These are phyloP conservation scores for Tachina grossa DNA, from an alignment of 2,888 invertebrate genomes.

Conservation along the genomic window DNA sequence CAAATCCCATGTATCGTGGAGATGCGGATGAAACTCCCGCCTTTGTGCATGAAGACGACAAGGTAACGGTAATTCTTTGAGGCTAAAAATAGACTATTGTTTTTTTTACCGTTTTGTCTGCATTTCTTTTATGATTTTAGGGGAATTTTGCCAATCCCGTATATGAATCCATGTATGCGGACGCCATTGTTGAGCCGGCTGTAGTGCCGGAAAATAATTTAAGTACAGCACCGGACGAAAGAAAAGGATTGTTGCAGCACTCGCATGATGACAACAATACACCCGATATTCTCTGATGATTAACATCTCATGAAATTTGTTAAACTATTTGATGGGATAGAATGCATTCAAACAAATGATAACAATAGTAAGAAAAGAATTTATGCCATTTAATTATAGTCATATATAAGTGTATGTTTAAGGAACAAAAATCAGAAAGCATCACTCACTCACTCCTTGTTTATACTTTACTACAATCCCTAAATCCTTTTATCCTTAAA, in stretches of 20 bases:
- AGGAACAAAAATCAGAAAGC: conserved; percentile 16
- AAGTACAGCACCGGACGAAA: conserved; percentile 83
- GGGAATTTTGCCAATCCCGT: conserved; percentile 94
- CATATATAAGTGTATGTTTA: conserved; percentile 59
- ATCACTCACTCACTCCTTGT: conserved; percentile 1
- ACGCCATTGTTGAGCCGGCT: conserved; percentile 78
- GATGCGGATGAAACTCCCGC: conserved; percentile 87
- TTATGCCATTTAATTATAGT: conserved; percentile 71
- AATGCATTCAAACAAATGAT: conserved; percentile 28
- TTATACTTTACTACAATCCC: not conserved
- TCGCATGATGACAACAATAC: conserved; percentile 83
- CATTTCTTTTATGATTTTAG: conserved; percentile 75
- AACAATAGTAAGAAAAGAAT: conserved; percentile 60
- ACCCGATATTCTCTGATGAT: conserved; percentile 83
- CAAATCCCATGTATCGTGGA: conserved; percentile 93
- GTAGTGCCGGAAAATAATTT: conserved; percentile 78
- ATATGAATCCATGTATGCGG: conserved; percentile 91
- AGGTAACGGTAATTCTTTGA: conserved; percentile 82
- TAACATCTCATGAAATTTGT: conserved; percentile 77
- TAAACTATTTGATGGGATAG: conserved; percentile 70
- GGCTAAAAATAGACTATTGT: not conserved
- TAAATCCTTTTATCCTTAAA: not conserved
- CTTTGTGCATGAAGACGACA: conserved; percentile 85
- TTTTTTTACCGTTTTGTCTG: not conserved
- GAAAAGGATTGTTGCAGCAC: conserved; percentile 84